phyloP scores from a whole-genome alignment of 2,797 vertebrate genomes.

The Botia almorhae region DNA sequence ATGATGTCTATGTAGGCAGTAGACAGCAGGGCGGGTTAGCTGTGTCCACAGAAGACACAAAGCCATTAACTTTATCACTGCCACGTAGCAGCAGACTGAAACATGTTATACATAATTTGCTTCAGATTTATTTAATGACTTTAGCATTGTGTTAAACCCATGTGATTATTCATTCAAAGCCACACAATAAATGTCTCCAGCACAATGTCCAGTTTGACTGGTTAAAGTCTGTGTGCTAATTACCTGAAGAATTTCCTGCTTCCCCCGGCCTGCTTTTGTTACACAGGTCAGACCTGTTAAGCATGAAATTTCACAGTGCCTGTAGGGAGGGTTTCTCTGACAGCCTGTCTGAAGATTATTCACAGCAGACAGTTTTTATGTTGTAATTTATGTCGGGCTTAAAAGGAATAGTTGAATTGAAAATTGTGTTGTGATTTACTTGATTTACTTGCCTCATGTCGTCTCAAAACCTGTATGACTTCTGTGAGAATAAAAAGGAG shows the following conservation, averaged over 20 bases:
- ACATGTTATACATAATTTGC: not conserved
- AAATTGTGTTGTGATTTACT: not conserved
- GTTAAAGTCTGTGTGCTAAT: conserved; percentile 3
- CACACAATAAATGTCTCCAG: not conserved
- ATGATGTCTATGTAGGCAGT: not conserved
- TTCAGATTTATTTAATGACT: not conserved
- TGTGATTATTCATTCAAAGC: not conserved
- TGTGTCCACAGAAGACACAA: not conserved
- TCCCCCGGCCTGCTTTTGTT: conserved; percentile 31
- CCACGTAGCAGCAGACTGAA: not conserved
- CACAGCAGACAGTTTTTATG: not conserved
- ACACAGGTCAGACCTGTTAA: conserved; percentile 16
- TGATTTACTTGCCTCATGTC: not conserved
- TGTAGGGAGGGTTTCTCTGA: not conserved
- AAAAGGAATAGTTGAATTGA: not conserved
- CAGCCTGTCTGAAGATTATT: not conserved
- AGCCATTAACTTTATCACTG: not conserved
- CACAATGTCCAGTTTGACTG: conserved; percentile 31
- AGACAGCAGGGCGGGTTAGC: not conserved
- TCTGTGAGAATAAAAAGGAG: not conserved
- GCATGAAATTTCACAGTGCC: conserved; percentile 1
- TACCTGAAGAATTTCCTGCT: conserved; percentile 24
- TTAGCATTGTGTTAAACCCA: conserved; percentile 9
- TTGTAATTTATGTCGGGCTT: not conserved
- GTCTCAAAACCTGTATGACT: not conserved